phyloP scores from a whole-genome alignment of 2,797 vertebrate genomes.

The Chaetophractus vellerosus region DNA sequence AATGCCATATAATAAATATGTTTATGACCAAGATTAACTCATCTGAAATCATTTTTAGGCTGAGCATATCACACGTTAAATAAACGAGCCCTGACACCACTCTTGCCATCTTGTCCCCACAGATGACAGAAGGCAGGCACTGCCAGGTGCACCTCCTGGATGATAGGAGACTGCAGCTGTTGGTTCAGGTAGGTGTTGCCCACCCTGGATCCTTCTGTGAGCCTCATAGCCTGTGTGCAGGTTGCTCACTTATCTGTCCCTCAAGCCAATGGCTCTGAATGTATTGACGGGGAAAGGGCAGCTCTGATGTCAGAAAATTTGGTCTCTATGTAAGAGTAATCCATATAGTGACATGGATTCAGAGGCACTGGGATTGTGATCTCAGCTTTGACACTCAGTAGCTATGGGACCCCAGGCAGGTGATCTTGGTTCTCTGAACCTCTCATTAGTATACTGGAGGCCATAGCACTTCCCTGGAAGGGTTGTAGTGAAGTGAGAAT shows the following conservation, averaged over 20 bases:
- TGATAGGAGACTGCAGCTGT: slow-evolving; percentile 96
- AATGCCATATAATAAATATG: background rate
- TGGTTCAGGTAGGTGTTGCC: slow-evolving; percentile 95
- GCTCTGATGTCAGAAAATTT: background rate
- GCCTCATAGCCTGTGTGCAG: background rate
- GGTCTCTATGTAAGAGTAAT: background rate
- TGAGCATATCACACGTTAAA: background rate
- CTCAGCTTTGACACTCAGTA: background rate
- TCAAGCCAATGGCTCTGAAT: background rate
- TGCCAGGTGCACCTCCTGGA: slow-evolving; percentile 97
- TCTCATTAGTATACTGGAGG: background rate
- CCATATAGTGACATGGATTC: background rate
- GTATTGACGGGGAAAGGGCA: too few relatives aligned
- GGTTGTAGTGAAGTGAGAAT: background rate
- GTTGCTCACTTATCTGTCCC: background rate
- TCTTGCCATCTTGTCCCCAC: slow-evolving; percentile 75
- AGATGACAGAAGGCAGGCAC: slow-evolving; percentile 98
- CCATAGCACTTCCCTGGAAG: background rate
- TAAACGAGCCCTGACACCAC: background rate
- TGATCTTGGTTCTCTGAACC: background rate
- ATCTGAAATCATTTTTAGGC: background rate
- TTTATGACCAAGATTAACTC: background rate
- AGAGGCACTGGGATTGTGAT: background rate
- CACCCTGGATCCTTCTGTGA: background rate
- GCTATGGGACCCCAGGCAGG: background rate